These are phyloP conservation scores for Papilio elwesi DNA, from an alignment of 2,888 invertebrate species.

Conservation along the genomic window DNA sequence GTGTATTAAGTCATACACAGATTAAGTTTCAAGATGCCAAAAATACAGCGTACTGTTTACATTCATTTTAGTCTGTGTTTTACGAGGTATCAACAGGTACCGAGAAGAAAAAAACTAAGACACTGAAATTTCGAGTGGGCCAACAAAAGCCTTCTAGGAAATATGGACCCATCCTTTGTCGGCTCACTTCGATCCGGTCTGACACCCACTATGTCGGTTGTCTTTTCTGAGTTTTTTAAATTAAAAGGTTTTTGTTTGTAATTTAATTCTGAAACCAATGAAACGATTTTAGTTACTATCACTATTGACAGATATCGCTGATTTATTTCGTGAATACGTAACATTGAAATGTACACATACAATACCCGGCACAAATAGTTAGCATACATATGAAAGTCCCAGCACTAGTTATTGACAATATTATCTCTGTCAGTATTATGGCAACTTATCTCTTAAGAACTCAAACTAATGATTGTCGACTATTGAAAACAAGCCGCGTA, in stretches of 20 bases:
- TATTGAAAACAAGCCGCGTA: background rate
- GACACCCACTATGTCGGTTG: background rate
- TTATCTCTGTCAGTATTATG: background rate
- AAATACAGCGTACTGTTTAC: background rate
- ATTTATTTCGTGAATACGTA: no score
- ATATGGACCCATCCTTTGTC: background rate
- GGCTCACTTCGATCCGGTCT: background rate
- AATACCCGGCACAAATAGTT: no score
- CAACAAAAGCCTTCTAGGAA: background rate
- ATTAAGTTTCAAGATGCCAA: no score
- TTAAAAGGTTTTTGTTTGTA: no score
- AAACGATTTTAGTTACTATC: no score
- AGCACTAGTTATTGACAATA: background rate
- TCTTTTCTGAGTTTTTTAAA: background rate
- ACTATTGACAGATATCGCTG: no score
- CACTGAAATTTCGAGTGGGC: background rate
- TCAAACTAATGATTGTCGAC: background rate
- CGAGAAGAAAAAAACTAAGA: no score
- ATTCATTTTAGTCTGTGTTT: background rate
- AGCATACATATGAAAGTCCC: no score
- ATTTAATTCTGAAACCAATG: no score
- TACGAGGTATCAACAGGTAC: background rate
- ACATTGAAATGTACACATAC: no score
- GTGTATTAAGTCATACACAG: no score
- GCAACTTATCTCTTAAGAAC: background rate